Evolutionary conservation across 92 coral and sea anemone genomes (phyloP).

Genomic region (Bergia puertoricense): DNA sequence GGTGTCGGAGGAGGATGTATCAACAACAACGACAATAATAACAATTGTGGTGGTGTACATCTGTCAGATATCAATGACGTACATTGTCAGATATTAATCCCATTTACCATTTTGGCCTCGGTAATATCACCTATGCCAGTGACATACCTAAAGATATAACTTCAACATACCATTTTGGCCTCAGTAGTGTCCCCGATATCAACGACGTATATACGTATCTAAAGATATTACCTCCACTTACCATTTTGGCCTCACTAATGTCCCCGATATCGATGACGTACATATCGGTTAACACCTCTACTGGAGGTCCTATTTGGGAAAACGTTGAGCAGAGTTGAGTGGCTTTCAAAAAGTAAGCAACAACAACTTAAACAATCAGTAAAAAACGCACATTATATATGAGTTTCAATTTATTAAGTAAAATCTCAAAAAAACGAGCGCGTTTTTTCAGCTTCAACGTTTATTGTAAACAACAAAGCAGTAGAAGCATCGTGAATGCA

Average conservation of each 20-base stretch:
- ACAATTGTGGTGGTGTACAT: neutral
- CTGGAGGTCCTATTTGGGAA: conserved; percentile 63
- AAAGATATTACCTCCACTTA: neutral
- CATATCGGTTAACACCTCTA: conserved; percentile 77
- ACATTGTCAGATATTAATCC: too few relatives aligned
- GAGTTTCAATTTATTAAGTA: too few relatives aligned
- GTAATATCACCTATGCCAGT: neutral
- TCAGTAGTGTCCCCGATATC: conserved; percentile 80
- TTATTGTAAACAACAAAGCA: too few relatives aligned
- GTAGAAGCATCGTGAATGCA: too few relatives aligned
- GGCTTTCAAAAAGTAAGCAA: neutral
- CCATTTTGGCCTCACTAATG: conserved; percentile 90
- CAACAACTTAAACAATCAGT: too few relatives aligned
- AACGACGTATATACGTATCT: conserved; percentile 59
- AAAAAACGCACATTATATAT: too few relatives aligned
- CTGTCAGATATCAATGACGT: conserved; percentile 66
- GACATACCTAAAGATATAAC: too few relatives aligned
- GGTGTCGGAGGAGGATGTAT: too few relatives aligned
- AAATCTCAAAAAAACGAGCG: too few relatives aligned
- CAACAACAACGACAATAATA: too few relatives aligned
- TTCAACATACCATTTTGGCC: conserved; percentile 63
- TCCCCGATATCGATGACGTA: conserved; percentile 81
- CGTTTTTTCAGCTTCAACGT: too few relatives aligned
- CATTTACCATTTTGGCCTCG: neutral
- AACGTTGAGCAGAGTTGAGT: neutral